These are phyloP conservation scores for Ceratitis capitata DNA, from an alignment of 1,140 invertebrate species.

Conservation along the genomic window DNA sequence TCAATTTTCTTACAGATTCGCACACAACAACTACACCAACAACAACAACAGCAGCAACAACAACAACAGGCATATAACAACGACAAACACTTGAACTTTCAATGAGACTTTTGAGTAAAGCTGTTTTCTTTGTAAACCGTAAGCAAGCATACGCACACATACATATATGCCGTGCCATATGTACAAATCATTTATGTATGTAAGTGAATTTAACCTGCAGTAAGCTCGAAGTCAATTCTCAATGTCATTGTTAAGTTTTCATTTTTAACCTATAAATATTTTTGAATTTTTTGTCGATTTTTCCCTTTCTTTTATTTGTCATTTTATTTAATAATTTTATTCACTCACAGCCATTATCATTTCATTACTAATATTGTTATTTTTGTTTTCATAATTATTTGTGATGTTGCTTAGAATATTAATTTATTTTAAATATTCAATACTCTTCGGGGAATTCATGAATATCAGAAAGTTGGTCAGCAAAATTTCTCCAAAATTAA, in stretches of 20 bases:
- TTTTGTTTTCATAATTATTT: constrained; percentile 6
- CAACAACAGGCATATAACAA: too few species aligned
- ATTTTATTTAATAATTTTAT: not conserved
- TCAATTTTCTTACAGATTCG: constrained; percentile 38
- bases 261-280: not conserved
- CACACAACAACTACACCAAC: too few species aligned
- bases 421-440: not conserved
- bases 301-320: too few species aligned
- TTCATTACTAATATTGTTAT: not conserved
- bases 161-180: not conserved
- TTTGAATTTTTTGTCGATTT: not conserved
- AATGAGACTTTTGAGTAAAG: not conserved
- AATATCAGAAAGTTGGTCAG: not conserved
- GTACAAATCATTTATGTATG: not conserved
- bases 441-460: not conserved
- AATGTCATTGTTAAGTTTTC: constrained; percentile 1
- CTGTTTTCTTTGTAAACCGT: not conserved
- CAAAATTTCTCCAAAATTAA: not conserved
- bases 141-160: not conserved
- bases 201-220: not conserved
- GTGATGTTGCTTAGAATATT: not conserved
- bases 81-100: constrained; percentile 12
- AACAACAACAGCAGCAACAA: too few species aligned
- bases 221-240: not conserved
- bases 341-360: not conserved